Evolutionary conservation across 2,888 invertebrate genomes (phyloP), one percentile per base, ranked within the genome.

Genomic region (Drosophila subsilvestris): DNA sequence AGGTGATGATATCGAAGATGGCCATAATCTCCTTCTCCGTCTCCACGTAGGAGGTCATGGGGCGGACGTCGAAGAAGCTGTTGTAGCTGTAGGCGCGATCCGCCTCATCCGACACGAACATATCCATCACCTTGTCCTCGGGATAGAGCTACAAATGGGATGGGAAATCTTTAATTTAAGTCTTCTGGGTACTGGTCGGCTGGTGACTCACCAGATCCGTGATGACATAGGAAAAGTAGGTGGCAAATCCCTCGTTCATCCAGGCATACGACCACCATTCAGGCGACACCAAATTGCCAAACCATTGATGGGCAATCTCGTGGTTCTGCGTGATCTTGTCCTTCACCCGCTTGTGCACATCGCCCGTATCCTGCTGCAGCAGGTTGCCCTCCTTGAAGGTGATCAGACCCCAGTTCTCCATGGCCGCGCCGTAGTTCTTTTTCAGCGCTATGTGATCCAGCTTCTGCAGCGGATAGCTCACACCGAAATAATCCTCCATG

Each of bases 391-490:
- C 90, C 14, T 93, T 87, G 94, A 94, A 92, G 1, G 96, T 96
- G 18, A 98, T 95, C 9, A 98, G 92, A n/a, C 98, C 98, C 98
- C 98, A 98, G 90, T 98, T 98, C 90, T 98, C 98, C 98, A 98
- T 98, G 32, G 97, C 98, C 22, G 96, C 95, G 57, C 96, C 95
- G 50, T 94, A 94, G 86, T 97, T 97, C 80, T 96, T 96, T 1
- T 97, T 96, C 14, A 98, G 94, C 0, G 97, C 96, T 10, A 96
- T 95, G 95, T 98, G 96, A 90, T 98, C 98, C 79, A 97, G 94
- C 92, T 98, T 98, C 0, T 95, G 94, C 42, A 97, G 89, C 0
- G 95, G 95, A 87, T 96, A 98, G 29, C 94, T 93, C 14, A 96
- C 94, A 63, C 94, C 94, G 86, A 97, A 96, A 79, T 95, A 96